These are phyloP conservation scores for Dolomedes plantarius DNA, from an alignment of 2,888 invertebrate species.

Conservation along the genomic window DNA sequence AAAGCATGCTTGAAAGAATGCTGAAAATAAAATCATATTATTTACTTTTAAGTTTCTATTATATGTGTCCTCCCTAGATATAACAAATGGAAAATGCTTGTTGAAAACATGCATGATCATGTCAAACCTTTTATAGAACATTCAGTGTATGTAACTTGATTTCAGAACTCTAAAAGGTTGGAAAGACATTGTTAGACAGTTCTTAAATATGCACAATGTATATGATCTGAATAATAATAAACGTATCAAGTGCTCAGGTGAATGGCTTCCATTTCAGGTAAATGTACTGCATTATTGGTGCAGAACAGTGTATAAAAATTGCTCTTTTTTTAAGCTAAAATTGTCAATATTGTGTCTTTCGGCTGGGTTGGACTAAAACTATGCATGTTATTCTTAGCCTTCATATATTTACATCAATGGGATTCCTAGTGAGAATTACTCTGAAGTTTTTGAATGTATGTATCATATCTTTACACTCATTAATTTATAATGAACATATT, in stretches of 20 bases:
- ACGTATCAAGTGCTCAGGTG: conserved; percentile 70
- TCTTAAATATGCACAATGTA: conserved; percentile 61
- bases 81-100: no score
- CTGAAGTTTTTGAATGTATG: conserved; percentile 65
- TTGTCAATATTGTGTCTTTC: conserved; percentile 30
- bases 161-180: background rate
- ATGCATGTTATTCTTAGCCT: conserved; percentile 55
- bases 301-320: conserved; percentile 30
- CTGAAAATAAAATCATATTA: no score
- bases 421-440: conserved; percentile 64
- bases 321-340: background rate
- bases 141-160: no score
- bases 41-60: no score
- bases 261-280: conserved; percentile 69
- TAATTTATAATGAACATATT: conserved; percentile 66
- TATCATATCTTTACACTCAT: conserved; percentile 62
- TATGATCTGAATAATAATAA: conserved; percentile 34
- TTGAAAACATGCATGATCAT: no score
- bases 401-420: conserved; percentile 42
- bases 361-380: conserved; percentile 39
- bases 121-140: no score
- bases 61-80: no score
- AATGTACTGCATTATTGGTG: conserved; percentile 20
- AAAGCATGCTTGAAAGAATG: no score
- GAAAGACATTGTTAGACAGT: background rate